These are phyloP conservation scores for Drosophila birchii DNA, from an alignment of 2,888 invertebrate species.

Conservation along the genomic window DNA sequence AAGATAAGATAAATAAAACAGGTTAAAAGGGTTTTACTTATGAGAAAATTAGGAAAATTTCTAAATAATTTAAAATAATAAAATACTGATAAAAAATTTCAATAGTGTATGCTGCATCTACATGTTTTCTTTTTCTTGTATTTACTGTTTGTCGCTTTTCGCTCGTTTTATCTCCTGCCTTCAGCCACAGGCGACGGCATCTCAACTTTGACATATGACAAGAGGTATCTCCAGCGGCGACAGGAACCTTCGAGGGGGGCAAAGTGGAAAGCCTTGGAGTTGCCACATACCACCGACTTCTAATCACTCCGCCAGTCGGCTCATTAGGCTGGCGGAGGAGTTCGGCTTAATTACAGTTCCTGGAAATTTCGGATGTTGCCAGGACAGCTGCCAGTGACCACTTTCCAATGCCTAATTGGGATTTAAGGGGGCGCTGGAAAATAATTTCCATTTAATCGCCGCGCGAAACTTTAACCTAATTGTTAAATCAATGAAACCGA, in stretches of 20 bases:
- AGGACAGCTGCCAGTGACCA: constrained; percentile 34
- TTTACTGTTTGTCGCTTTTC: constrained; percentile 11
- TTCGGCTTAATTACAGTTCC: constrained; percentile 63
- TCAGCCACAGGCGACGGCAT: constrained; percentile 43
- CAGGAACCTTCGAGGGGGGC: neutral
- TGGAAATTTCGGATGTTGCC: constrained; percentile 44
- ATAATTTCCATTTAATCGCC: constrained; percentile 61
- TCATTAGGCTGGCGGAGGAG: constrained; percentile 53
- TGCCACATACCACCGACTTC: neutral
- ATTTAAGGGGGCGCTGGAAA: constrained; percentile 43
- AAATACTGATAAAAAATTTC: no score
- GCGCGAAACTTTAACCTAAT: constrained; percentile 60
- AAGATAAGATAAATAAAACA: neutral
- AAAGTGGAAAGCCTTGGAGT: neutral
- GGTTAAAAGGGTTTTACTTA: no score
- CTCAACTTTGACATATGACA: constrained; percentile 50
- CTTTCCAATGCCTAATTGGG: constrained; percentile 55
- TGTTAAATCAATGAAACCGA: constrained; percentile 74
- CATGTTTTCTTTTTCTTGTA: neutral
- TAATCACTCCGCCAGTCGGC: constrained; percentile 30
- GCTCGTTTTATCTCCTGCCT: constrained; percentile 34
- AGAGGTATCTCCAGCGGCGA: constrained; percentile 16
- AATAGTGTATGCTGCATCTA: neutral
- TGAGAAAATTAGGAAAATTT: no score
- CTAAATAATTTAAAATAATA: no score